phyloP scores from a whole-genome alignment of 2,888 invertebrate species.

The Miltochrista miniata region DNA sequence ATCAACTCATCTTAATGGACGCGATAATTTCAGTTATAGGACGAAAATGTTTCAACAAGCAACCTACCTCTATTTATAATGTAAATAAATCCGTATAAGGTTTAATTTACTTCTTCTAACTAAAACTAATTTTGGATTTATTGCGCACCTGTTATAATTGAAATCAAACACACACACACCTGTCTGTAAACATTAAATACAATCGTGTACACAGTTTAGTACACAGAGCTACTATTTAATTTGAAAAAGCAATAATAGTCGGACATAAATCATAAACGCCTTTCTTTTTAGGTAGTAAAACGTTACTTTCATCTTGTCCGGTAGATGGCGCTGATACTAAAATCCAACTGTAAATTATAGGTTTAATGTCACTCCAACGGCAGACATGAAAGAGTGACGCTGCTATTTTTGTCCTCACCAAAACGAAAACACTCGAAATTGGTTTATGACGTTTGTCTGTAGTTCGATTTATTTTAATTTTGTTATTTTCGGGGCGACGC shows the following conservation, averaged over 20 bases:
- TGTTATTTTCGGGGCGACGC: constrained; percentile 77
- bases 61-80: constrained; percentile 10
- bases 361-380: constrained; percentile 76
- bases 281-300: constrained; percentile 66
- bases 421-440: constrained; percentile 83
- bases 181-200: constrained; percentile 33
- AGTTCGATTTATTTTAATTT: constrained; percentile 84
- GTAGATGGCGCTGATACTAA: constrained; percentile 74
- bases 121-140: constrained; percentile 30
- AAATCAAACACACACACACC: constrained; percentile 21
- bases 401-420: constrained; percentile 79
- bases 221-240: constrained; percentile 59
- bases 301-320: constrained; percentile 65
- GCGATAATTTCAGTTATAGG: no score
- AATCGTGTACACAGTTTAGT: constrained; percentile 40
- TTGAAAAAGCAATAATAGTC: constrained; percentile 61
- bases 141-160: constrained; percentile 30
- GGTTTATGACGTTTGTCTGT: constrained; percentile 83
- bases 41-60: constrained; percentile 5
- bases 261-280: constrained; percentile 71
- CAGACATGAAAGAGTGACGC: constrained; percentile 81
- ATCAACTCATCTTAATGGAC: no score
- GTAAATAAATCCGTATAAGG: constrained; percentile 6
- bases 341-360: constrained; percentile 70
- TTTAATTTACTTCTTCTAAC: constrained; percentile 20